Percentiles rank a stretch among this genome's conserved stretches.
These are phyloP conservation scores for Chloroclystis v-ata DNA, from an alignment of 2,888 invertebrate species.

Conservation along the genomic window DNA sequence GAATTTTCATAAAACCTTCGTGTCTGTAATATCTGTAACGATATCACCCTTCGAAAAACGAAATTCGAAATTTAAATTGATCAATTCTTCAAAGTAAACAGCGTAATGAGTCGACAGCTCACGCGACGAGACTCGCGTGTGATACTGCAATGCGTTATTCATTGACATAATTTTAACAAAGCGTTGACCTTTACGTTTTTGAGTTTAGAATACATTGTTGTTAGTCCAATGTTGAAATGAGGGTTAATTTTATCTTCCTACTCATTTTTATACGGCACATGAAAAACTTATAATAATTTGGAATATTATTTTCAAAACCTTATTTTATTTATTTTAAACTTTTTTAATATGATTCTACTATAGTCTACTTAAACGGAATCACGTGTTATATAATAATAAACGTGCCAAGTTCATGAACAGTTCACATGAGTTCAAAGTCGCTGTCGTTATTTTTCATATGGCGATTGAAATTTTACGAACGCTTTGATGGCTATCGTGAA, in stretches of 20 bases:
- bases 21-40: slow-evolving; percentile 7
- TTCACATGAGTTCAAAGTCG: background rate
- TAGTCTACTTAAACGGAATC: background rate
- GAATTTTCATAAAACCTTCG: background rate
- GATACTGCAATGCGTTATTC: slow-evolving; percentile 16
- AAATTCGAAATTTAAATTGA: slow-evolving; percentile 9
- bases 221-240: no score
- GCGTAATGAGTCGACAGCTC: slow-evolving; percentile 5
- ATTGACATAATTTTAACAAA: background rate
- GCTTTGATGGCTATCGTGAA: background rate
- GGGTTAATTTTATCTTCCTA: no score
- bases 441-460: background rate
- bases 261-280: no score
- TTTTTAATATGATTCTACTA: background rate
- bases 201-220: no score
- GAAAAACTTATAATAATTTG: no score
- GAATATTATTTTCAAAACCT: no score
- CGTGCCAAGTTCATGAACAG: background rate
- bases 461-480: background rate
- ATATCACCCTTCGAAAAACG: slow-evolving; percentile 11
- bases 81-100: slow-evolving; percentile 9
- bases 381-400: background rate
- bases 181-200: background rate
- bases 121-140: slow-evolving; percentile 7
- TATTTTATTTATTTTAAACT: no score